Evolutionary conservation across 2,888 invertebrate species (phyloP).

Genomic region (Coleophora flavipennella): DNA sequence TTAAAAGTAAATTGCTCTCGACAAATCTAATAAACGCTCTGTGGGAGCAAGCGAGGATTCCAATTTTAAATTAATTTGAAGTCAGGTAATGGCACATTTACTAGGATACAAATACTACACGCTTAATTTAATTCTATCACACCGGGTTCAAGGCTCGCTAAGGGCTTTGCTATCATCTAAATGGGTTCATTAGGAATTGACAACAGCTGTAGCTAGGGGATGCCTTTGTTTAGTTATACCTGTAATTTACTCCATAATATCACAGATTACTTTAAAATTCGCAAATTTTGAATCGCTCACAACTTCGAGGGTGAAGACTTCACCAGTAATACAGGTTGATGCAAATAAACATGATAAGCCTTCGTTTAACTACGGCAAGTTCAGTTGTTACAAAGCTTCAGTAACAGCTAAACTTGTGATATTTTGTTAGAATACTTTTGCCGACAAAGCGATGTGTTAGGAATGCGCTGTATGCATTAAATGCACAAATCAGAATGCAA

Average conservation of each 20-base stretch:
- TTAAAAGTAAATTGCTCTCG: no score
- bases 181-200: slow-evolving; percentile 13
- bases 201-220: slow-evolving; percentile 4
- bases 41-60: background rate
- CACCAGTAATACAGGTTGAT: slow-evolving; percentile 14
- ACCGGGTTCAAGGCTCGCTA: slow-evolving; percentile 23
- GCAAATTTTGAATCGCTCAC: no score
- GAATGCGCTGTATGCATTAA: slow-evolving; percentile 53
- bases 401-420: slow-evolving; percentile 55
- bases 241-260: background rate
- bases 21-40: background rate
- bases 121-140: slow-evolving; percentile 5
- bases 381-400: slow-evolving; percentile 42
- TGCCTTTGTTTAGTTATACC: background rate
- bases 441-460: slow-evolving; percentile 66
- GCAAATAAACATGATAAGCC: slow-evolving; percentile 63
- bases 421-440: slow-evolving; percentile 39
- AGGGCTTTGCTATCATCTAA: slow-evolving; percentile 23
- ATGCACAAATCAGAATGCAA: slow-evolving; percentile 54
- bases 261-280: no score
- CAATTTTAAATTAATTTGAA: slow-evolving; percentile 1
- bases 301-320: background rate
- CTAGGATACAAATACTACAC: slow-evolving; percentile 4
- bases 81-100: slow-evolving; percentile 2
- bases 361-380: slow-evolving; percentile 41